Percentiles rank a stretch among this genome's conserved stretches.
Conservation (phyloP, 2,797 vertebrate genomes). For the Zenarchopterus dispar region DNA sequence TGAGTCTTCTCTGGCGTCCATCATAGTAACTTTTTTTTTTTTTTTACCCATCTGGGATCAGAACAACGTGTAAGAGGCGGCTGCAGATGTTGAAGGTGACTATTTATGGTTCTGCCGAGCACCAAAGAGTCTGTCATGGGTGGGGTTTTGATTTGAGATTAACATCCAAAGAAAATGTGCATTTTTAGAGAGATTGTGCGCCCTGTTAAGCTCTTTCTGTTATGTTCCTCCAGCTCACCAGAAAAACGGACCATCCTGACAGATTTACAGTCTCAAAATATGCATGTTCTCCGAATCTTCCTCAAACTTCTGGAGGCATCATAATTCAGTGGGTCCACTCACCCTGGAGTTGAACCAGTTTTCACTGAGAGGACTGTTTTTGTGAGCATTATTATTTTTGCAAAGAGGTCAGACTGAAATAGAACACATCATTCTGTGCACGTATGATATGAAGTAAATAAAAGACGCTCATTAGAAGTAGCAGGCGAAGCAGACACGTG, state of each 20-base stretch:
- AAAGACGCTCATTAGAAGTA: too few relatives aligned
- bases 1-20: slow-evolving; percentile 17
- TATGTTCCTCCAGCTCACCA: neutral
- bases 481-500: too few relatives aligned
- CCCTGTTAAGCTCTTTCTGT: neutral
- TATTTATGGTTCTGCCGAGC: neutral
- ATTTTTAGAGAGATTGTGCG: neutral
- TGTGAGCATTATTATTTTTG: too few relatives aligned
- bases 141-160: too few relatives aligned
- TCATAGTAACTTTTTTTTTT: slow-evolving; percentile 16
- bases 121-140: too few relatives aligned
- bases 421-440: too few relatives aligned
- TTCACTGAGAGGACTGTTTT: too few relatives aligned
- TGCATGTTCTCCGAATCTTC: neutral
- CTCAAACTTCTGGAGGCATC: neutral
- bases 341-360: too few relatives aligned
- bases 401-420: too few relatives aligned
- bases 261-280: neutral
- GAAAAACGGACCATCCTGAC: neutral
- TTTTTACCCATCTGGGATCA: slow-evolving; percentile 23
- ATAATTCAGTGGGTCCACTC: too few relatives aligned
- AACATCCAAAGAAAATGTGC: neutral
- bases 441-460: too few relatives aligned
- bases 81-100: slow-evolving; percentile 5
- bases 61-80: neutral